Base-by-base conservation (phyloP, 2,888 invertebrate genomes). In the Hyposoter didymator region DNA sequence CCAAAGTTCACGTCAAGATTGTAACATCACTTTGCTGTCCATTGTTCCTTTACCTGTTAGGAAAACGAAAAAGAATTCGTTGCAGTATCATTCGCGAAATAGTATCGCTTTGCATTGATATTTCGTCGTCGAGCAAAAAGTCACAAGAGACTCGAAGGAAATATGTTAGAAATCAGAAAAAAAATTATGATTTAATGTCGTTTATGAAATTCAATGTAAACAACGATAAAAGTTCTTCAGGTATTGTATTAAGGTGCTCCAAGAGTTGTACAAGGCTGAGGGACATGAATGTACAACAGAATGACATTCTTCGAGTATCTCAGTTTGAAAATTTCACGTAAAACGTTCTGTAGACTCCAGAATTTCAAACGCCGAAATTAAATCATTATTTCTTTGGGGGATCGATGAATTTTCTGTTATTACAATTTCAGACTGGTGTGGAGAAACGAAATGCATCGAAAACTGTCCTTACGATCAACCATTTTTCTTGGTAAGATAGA, bases 381-480 rank as follows among this genome's bases (percentile, higher is more conserved):
- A 67, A 19, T 39, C 39, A 43, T 59, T 45, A 35, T 32, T 35
- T 8, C 14, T 0, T 32, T 12, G 14, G 6, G 17, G 14, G 35
- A 47, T 55, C 6, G 1, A 22, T 74, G 0, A 10, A 49, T 35
- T 28, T 73, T 76, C 47, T 73, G 49, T 43, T 66, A 69, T 73
- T 69, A 78, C 6, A n/a, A 35, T 89, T 90, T 43, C 73, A 93
- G 93, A 90, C 87, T 90, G 88, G 64, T 92, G 90, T 78, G 92
- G 94, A 43, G 89, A 89, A 76, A 92, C 94, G n/a, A 94, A 93
- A 22, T 95, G 94, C 87, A 91, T 95, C 78, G 95, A 94, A 89
- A 88, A 90, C 6, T 95, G 94, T 88, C 95, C 95, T 8, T 95
- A 95, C 89, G 94, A 94, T 43, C 89, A 94, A 28, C 92, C 94